phyloP scores from a whole-genome alignment of 2,888 invertebrate species.

The Lasiommata megera region DNA sequence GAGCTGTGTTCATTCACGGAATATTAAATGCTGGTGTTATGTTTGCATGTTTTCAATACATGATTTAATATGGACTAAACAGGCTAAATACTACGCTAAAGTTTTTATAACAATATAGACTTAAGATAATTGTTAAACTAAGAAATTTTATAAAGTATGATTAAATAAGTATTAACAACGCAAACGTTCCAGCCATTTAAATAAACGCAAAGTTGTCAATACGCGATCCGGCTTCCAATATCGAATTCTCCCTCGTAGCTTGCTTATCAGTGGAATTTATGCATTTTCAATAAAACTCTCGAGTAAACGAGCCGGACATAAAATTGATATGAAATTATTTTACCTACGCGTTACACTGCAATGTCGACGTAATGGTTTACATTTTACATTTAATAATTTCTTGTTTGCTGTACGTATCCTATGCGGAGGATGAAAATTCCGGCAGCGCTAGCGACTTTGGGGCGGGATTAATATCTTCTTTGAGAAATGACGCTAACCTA shows the following conservation, averaged over 20 bases:
- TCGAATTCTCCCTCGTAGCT: conserved; percentile 29
- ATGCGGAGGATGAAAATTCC: conserved; percentile 15
- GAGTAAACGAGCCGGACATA: conserved; percentile 34
- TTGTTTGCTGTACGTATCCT: background rate
- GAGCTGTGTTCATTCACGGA: too few relatives aligned
- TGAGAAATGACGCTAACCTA: conserved; percentile 57
- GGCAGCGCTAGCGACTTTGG: conserved; percentile 42
- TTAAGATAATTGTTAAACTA: too few relatives aligned
- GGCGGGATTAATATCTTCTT: conserved; percentile 43
- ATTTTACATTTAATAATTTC: conserved; percentile 40
- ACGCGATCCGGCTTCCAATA: conserved; percentile 18
- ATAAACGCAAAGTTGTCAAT: conserved; percentile 23
- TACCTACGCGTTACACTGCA: conserved; percentile 31
- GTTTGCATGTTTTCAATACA: too few relatives aligned
- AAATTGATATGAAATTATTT: conserved; percentile 38
- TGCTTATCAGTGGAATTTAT: conserved; percentile 61
- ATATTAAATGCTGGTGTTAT: too few relatives aligned
- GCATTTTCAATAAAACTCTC: conserved; percentile 56
- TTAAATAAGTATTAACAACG: conserved; percentile 10
- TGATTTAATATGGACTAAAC: too few relatives aligned
- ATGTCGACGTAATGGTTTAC: conserved; percentile 46
- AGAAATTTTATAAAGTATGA: too few relatives aligned
- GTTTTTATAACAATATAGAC: too few relatives aligned
- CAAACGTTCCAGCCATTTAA: conserved; percentile 15
- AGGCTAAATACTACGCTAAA: too few relatives aligned